Evolutionary conservation across 2,797 vertebrate species (phyloP), one percentile per base, ranked within the genome.

Genomic region (Acanthis flammea): DNA sequence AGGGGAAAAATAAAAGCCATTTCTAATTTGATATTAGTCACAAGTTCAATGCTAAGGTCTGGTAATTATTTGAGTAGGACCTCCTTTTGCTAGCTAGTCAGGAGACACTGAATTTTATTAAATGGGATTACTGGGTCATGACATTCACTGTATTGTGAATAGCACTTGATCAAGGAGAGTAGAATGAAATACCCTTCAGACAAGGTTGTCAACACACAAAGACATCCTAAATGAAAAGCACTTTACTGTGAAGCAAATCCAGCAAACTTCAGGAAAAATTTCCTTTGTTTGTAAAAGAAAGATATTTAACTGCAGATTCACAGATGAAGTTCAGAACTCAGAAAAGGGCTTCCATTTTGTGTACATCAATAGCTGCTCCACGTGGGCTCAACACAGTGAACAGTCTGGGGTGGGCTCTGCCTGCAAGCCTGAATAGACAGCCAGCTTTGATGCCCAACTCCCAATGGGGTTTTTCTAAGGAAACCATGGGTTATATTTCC

Each of bases 1-100:
- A 89, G 54, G 68, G 95, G 76, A 60, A 73, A 44, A 88, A 65
- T 47, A 77, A 90, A 63, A 94, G 48, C 71, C 3, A 37, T 87
- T 93, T 94, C 81, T 78, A 86, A 91, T 95, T 95, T 96, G 70
- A 51, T 92, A 60, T 80, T 91, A 96, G 86, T 76, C 81, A 91
- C 84, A 57, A 50, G 92, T 92, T 95, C 81, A 94, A 63, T 18
- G 14, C 51, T 86, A 91, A 68, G 82, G 68, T 92, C 94, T 96
- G 82, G 48, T 90, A 95, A 93, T 95, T 96, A 39, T 90, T 91
- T 95, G 77, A 93, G 91, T 86, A 75, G 60, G 67, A 57, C 33
- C 23, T 82, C 86, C 57, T 55, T 88, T 87, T 94, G n/a, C 23
- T 58, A 80, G 68, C 82, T 84, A 76, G 50, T 14, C 31, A 95